Evolutionary conservation across 2,888 invertebrate genomes (phyloP).

Genomic region (Drosophila buzzatii): DNA sequence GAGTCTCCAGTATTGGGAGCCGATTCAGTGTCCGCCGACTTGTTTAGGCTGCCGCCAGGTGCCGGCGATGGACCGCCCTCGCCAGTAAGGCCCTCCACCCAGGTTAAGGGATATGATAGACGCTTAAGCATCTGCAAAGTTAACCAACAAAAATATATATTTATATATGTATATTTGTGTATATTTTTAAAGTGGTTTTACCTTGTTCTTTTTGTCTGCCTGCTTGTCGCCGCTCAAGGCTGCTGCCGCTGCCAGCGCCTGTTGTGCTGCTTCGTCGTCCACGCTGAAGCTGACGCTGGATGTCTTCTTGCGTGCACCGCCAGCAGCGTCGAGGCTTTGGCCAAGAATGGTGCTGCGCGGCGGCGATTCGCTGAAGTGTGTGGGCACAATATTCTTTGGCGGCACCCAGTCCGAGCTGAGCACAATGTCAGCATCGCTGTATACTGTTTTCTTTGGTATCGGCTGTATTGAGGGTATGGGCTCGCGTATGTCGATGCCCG

Average conservation of each 20-base stretch:
- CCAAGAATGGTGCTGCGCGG: slow-evolving; percentile 81
- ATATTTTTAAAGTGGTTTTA: slow-evolving; percentile 62
- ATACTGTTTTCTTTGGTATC: slow-evolving; percentile 87
- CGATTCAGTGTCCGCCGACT: slow-evolving; percentile 84
- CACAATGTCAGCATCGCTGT: slow-evolving; percentile 95
- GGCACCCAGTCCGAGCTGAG: slow-evolving; percentile 95
- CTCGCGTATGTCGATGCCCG: slow-evolving; percentile 95
- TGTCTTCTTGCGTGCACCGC: slow-evolving; percentile 89
- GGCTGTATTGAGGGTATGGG: slow-evolving; percentile 89
- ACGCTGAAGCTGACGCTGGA: slow-evolving; percentile 91
- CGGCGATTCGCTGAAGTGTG: slow-evolving; percentile 88
- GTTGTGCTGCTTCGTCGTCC: slow-evolving; percentile 85
- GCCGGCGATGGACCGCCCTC: slow-evolving; percentile 88
- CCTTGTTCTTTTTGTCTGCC: slow-evolving; percentile 91
- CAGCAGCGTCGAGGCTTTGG: slow-evolving; percentile 84
- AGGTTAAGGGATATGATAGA: slow-evolving; percentile 95
- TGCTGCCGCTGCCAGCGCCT: slow-evolving; percentile 52
- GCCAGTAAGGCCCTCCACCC: slow-evolving; percentile 95
- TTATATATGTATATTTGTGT: neutral
- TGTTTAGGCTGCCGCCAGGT: slow-evolving; percentile 85
- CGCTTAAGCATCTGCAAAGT: slow-evolving; percentile 93
- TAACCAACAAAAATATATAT: neutral
- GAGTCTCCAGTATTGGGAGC: slow-evolving; percentile 86
- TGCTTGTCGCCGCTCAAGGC: slow-evolving; percentile 73
- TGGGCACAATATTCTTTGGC: slow-evolving; percentile 92